Percentiles rank a stretch among this genome's conserved stretches.
phyloP scores from a whole-genome alignment of 64 coral and sea anemone genomes.

The Acropora tenuis region DNA sequence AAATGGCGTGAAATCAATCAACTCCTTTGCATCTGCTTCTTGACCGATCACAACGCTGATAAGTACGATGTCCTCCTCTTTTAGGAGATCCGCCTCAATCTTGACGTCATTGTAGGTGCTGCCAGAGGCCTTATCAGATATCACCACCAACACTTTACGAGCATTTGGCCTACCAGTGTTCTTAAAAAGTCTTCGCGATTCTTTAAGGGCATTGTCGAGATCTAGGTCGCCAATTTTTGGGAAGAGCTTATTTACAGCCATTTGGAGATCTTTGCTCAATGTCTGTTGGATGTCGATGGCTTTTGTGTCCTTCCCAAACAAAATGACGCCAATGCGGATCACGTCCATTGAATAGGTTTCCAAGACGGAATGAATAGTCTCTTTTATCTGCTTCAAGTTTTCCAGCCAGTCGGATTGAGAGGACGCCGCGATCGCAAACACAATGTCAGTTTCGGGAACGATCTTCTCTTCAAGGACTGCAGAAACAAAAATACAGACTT shows the following conservation, averaged over 20 bases:
- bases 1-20: slow-evolving; percentile 55
- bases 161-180: slow-evolving; percentile 70
- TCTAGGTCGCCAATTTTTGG: slow-evolving; percentile 58
- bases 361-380: slow-evolving; percentile 70
- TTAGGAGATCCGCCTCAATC: slow-evolving; percentile 56
- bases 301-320: slow-evolving; percentile 44
- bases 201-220: slow-evolving; percentile 58
- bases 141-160: slow-evolving; percentile 82
- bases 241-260: neutral
- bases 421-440: slow-evolving; percentile 76
- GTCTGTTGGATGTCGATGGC: neutral
- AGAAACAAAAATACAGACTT: neutral
- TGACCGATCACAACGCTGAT: slow-evolving; percentile 85
- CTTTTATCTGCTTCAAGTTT: slow-evolving; percentile 76
- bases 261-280: slow-evolving; percentile 2
- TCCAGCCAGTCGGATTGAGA: slow-evolving; percentile 30
- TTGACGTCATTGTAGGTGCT: slow-evolving; percentile 41
- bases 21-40: slow-evolving; percentile 50
- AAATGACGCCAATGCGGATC: slow-evolving; percentile 62
- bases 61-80: slow-evolving; percentile 51
- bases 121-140: slow-evolving; percentile 65
- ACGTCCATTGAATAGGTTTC: slow-evolving; percentile 67
- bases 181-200: slow-evolving; percentile 76
- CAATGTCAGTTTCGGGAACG: slow-evolving; percentile 83
- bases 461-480: slow-evolving; percentile 36